Conservation (phyloP, 2,888 invertebrate species). For the Conomelus anceps region DNA sequence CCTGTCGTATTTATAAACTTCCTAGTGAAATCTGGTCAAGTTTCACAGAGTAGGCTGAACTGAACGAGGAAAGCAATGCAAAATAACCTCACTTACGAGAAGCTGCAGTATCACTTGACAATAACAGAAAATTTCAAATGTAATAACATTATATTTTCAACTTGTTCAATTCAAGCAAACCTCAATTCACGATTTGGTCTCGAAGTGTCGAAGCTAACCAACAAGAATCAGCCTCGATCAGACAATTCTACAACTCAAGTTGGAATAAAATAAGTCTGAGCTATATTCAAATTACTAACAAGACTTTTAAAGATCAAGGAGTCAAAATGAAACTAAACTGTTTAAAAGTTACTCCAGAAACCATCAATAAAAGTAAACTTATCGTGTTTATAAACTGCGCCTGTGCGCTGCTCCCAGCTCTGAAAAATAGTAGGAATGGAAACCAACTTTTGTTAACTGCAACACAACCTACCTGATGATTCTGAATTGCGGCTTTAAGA, state of each 20-base stretch:
- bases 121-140: neutral
- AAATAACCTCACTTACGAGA: neutral
- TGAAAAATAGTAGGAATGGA: neutral
- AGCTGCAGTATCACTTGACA: neutral
- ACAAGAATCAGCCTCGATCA: neutral
- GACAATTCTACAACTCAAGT: neutral
- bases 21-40: too few relatives aligned
- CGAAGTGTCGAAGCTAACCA: neutral
- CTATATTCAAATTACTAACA: neutral
- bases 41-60: too few relatives aligned
- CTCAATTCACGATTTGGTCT: neutral
- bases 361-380: constrained; percentile 18
- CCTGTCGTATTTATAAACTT: too few relatives aligned
- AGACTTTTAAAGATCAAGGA: neutral
- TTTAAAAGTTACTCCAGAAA: constrained; percentile 8
- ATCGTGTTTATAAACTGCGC: constrained; percentile 19
- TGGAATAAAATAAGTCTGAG: neutral
- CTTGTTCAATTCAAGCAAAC: neutral
- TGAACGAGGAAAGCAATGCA: too few relatives aligned
- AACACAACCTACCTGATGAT: constrained; percentile 51
- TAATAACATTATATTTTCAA: neutral
- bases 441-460: constrained; percentile 18
- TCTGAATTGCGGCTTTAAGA: constrained; percentile 55
- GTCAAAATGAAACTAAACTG: neutral
- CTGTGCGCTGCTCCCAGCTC: constrained; percentile 16